Base-by-base conservation (phyloP, 2,797 vertebrate species). In the Pipistrellus nathusii region DNA sequence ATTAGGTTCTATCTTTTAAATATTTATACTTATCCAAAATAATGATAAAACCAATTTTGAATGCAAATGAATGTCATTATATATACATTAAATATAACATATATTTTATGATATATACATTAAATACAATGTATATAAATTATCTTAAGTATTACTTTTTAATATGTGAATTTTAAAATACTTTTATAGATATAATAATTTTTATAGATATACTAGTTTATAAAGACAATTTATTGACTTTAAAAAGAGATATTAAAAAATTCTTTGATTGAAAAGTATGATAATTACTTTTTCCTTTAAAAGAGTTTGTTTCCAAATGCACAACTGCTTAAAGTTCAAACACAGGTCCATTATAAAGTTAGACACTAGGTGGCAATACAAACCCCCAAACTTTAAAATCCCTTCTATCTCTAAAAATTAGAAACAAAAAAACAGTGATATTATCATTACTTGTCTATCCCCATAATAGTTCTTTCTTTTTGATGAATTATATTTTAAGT, bases 281-380 rank as follows among this genome's bases (percentile, higher is more conserved):
- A 1, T 35, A 81, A 88, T 92, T 77, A 69, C 17, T 21, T 88
- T 88, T 48, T 21, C 8, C 5, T 90, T 86, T 72, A 66, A 85
- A 71, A 59, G 48, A 68, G 44, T 57, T 10, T 84, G 2, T 64
- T 93, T 18, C 32, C 44, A 17, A 21, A 6, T 30, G 8, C 2
- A 5, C 11, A 21, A 48, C 1, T 35, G 18, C 13, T 1, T 62
- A 5, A 21, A 23, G 4, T 55, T 93, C 18, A 75, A 55, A 82
- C 27, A 32, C 8, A 7, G 77, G 44, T 35, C 5, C 3, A 2
- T 72, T 75, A 2, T 12, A 4, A 51, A 27, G 11, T 64, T 20
- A 38, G 91, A 97, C 98, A 96, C 98, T 98, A 98, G 98, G 94
- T 98, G 98, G 98, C 98, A 96, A 93, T 96, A 98, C 94, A 98